Base-by-base conservation (phyloP, 2,888 invertebrate genomes). In the Eupithecia dodoneata region DNA sequence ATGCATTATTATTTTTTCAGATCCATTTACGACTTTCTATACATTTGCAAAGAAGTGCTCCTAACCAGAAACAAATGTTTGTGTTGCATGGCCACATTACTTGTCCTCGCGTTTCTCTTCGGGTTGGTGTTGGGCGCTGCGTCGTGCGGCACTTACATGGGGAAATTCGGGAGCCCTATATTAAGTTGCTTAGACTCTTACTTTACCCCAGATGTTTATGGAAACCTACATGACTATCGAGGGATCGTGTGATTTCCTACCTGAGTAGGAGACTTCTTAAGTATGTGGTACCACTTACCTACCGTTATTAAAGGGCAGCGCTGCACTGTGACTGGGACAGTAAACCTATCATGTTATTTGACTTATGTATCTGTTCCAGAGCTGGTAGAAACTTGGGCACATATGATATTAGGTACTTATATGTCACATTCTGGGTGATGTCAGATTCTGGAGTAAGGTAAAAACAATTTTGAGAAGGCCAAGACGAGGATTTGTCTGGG, bases 91-190 rank as follows among this genome's bases (percentile, higher is more conserved):
- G 13, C 88, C 12, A 71, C 85, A 59, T 76, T 92, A 3, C 76
- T 90, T 41, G 75, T 79, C 15, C 12, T 88, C 2, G 82, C 87
- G 4, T 94, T 93, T 81, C 70, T 88, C n/a, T 9, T 85, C 44
- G 94, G 94, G 0, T 41, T 94, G 15, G 52, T 94, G 13, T 74
- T 93, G 47, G 94, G 94, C 2, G 92, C 92, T 63, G 93, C 92
- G 1, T 90, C 93, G 0, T 94, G 94, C 73, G 93, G 94, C 10
- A 86, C 90, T 2, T 85, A 87, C 75, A 87, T 88, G 9, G 88
- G 94, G 15, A 87, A 86, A 76, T 93, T 94, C 79, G 92, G 93
- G 79, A 94, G 92, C 76, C 93, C 93, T 5, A 87, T 94, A 72
- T 82, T 94, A 3, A 86, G 88, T 41, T 94, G 94, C 81, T 87